These are phyloP conservation scores for Stenodema calcarata DNA, from an alignment of 2,888 invertebrate species.

Conservation along the genomic window DNA sequence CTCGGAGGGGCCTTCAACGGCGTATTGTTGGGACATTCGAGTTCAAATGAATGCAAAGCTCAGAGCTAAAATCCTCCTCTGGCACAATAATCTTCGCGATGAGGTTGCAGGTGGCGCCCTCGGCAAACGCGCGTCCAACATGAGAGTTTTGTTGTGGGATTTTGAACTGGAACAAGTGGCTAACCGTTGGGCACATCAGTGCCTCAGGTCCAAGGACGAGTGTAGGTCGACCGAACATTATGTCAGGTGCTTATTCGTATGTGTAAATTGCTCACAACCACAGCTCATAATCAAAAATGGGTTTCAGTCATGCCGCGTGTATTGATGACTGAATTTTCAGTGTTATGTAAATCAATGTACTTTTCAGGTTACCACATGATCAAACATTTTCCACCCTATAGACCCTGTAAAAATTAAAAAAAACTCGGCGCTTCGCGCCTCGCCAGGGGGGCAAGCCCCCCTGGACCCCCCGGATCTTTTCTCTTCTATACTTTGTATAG, in stretches of 20 bases:
- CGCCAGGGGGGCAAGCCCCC: no score
- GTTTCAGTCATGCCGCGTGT: no score
- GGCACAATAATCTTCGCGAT: background rate
- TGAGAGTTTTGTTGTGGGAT: background rate
- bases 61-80: background rate
- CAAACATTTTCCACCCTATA: no score
- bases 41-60: background rate
- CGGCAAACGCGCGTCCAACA: background rate
- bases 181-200: background rate
- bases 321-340: no score
- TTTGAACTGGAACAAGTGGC: background rate
- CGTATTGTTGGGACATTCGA: background rate
- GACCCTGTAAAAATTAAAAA: no score
- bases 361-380: no score
- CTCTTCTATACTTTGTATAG: no score
- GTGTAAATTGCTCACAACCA: no score
- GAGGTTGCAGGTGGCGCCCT: background rate
- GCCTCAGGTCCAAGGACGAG: background rate
- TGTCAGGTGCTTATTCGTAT: background rate
- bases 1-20: background rate
- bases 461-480: no score
- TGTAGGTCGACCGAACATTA: constrained; percentile 1
- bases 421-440: no score
- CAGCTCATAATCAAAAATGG: no score
- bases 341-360: no score